A percentile compares a stretch with the other conserved stretches of the same genome.
Conservation (phyloP, 2,113 vertebrate species). For the Chaetops frenatus region DNA sequence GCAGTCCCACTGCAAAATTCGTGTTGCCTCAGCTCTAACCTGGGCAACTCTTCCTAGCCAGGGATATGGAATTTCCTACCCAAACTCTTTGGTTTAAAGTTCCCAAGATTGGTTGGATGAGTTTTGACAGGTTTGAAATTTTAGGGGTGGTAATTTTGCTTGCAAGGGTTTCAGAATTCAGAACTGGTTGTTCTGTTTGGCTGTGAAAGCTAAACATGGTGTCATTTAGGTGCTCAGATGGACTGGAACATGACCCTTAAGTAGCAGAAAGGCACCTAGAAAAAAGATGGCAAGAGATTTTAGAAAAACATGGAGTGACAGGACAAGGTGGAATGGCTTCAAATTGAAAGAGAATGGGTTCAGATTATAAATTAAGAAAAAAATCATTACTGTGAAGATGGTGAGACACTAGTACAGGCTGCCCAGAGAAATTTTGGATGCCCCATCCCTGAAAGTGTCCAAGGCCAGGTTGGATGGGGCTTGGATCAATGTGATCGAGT, state of each 20-base stretch:
- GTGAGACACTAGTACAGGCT: neutral
- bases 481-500: neutral
- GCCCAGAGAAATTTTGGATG: neutral
- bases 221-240: neutral
- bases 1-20: neutral
- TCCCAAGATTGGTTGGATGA: neutral
- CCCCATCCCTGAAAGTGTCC: neutral
- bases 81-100: neutral
- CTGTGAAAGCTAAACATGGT: neutral
- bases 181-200: neutral
- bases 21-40: neutral
- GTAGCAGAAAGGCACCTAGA: neutral
- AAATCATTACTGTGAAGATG: neutral
- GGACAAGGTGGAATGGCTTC: neutral
- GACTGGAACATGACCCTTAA: neutral
- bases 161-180: neutral
- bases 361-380: neutral
- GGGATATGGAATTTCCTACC: neutral
- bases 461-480: neutral
- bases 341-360: neutral
- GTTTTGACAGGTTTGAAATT: neutral
- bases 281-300: neutral
- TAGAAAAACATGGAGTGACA: neutral
- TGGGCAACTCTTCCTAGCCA: neutral
- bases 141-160: neutral